Percentiles rank a stretch among this genome's conserved stretches.
phyloP scores from a whole-genome alignment of 2,797 vertebrate genomes.

The Petrocephalus sullivani region DNA sequence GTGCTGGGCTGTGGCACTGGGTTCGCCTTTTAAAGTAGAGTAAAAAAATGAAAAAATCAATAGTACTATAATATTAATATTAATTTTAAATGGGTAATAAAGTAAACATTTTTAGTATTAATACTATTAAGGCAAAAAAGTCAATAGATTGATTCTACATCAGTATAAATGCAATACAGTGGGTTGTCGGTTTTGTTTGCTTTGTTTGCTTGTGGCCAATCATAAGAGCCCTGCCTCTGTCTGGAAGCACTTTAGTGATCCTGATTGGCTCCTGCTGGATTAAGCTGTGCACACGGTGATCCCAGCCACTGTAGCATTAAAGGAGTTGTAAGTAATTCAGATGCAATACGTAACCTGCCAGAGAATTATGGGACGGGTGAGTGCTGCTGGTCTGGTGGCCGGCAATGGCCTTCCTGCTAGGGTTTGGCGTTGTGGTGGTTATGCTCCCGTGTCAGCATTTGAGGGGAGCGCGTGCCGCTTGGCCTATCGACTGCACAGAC shows the following conservation, averaged over 20 bases:
- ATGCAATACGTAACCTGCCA: background rate
- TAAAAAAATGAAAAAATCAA: background rate
- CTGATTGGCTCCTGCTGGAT: background rate
- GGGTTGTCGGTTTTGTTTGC: background rate
- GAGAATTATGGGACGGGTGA: background rate
- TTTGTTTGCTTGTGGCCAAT: background rate
- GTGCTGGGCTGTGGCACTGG: background rate
- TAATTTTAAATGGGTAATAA: background rate
- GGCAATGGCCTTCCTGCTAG: background rate
- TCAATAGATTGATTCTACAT: background rate
- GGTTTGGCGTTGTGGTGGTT: background rate
- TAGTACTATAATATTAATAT: background rate
- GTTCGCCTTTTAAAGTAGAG: background rate
- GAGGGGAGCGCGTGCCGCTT: background rate
- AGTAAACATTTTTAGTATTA: background rate
- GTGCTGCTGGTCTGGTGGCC: background rate
- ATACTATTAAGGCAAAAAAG: background rate
- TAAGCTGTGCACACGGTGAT: background rate
- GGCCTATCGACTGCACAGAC: conserved; percentile 24
- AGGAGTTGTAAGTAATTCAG: background rate
- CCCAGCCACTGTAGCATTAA: background rate
- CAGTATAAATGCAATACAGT: background rate
- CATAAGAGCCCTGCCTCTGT: background rate
- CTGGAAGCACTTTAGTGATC: background rate
- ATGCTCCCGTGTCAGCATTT: background rate